phyloP scores from a whole-genome alignment of 2,888 invertebrate species.

The Lumbricus terrestris region DNA sequence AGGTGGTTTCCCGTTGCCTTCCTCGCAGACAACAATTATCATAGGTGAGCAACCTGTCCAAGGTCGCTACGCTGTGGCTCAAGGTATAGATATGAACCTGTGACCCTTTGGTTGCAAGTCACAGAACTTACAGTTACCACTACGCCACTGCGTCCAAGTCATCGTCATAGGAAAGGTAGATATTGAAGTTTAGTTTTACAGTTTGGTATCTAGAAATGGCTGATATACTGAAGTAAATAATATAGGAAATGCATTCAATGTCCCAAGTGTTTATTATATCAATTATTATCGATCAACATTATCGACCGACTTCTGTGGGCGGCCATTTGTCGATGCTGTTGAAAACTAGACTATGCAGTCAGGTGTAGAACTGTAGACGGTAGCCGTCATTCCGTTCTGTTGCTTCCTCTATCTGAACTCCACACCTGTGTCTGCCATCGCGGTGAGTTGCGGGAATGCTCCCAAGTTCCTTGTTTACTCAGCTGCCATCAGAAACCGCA shows the following conservation, averaged over 20 bases:
- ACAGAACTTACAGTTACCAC: too few species aligned
- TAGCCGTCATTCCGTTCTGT: background rate
- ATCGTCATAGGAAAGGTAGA: too few species aligned
- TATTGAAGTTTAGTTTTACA: too few species aligned
- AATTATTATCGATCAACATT: background rate
- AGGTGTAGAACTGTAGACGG: too few species aligned
- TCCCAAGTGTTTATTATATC: background rate
- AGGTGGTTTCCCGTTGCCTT: too few species aligned
- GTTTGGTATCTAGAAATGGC: too few species aligned
- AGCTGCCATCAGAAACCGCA: background rate
- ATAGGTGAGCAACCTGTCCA: too few species aligned
- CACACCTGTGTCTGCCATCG: background rate
- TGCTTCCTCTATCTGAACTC: background rate
- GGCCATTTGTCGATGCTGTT: background rate
- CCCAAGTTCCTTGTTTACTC: background rate
- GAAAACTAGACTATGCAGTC: background rate
- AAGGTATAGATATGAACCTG: too few species aligned
- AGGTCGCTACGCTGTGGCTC: too few species aligned
- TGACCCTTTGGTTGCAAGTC: too few species aligned
- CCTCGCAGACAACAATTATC: too few species aligned
- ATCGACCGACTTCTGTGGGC: background rate
- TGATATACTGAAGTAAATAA: background rate
- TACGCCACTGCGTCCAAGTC: too few species aligned
- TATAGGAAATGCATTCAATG: background rate
- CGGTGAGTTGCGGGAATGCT: background rate